Percentiles rank a stretch among this genome's conserved stretches.
Conservation (phyloP, 2,113 vertebrate species). For the Ceratotherium simum region DNA sequence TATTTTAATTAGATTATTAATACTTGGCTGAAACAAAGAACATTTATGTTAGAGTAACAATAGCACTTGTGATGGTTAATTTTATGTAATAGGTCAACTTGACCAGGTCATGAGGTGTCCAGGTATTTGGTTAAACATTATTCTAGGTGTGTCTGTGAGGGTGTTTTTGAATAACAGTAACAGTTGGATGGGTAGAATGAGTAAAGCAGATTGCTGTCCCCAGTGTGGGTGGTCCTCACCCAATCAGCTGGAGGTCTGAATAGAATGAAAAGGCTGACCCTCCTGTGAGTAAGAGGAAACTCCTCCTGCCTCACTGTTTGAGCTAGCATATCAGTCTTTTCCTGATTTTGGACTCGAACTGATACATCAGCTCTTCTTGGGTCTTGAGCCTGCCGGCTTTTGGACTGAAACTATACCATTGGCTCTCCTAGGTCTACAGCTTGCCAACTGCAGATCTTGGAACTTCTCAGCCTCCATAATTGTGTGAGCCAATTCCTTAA, state of each 20-base stretch:
- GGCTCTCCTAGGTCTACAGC: not conserved
- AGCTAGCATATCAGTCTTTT: not conserved
- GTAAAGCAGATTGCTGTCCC: not conserved
- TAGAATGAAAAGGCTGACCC: not conserved
- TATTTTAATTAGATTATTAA: constrained; percentile 38
- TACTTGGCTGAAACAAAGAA: not conserved
- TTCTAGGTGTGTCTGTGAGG: not conserved
- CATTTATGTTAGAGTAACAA: not conserved
- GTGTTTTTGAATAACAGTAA: not conserved
- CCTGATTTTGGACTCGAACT: not conserved
- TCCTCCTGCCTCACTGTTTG: not conserved
- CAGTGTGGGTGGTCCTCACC: not conserved
- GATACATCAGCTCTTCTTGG: not conserved
- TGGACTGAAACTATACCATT: not conserved
- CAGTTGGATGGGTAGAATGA: not conserved
- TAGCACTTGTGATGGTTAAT: not conserved
- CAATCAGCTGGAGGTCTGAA: not conserved
- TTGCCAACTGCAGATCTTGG: not conserved
- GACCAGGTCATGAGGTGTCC: not conserved
- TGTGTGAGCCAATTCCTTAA: not conserved
- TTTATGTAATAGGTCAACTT: constrained; percentile 14
- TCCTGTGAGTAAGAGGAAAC: not conserved
- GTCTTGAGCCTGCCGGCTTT: not conserved
- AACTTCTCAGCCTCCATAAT: not conserved
- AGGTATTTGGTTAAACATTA: not conserved